phyloP scores from a whole-genome alignment of 2,888 invertebrate genomes.

The Protonemura montana region DNA sequence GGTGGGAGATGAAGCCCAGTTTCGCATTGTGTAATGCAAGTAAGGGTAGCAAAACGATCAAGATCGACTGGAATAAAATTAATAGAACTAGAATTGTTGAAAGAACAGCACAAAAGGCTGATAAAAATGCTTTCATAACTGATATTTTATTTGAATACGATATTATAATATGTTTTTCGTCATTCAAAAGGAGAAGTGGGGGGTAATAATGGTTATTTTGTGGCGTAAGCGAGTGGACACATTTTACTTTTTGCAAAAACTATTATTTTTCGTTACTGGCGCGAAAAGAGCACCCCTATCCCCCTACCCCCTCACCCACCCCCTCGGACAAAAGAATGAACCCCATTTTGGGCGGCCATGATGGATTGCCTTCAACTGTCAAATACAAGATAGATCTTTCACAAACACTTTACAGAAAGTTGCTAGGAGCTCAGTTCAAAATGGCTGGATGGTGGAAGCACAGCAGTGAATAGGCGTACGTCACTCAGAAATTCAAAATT shows the following conservation, averaged over 20 bases:
- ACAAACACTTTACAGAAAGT: slow-evolving; percentile 41
- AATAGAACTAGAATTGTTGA: background rate
- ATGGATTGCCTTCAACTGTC: slow-evolving; percentile 60
- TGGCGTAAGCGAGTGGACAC: slow-evolving; percentile 39
- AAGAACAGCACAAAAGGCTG: background rate
- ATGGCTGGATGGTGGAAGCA: slow-evolving; percentile 10
- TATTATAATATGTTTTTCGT: background rate
- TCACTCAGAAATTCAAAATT: slow-evolving; percentile 17
- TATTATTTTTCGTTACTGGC: slow-evolving; percentile 43
- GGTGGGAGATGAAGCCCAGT: no score
- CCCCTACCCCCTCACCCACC: slow-evolving; percentile 18
- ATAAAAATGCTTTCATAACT: slow-evolving; percentile 18
- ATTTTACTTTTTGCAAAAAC: slow-evolving; percentile 41
- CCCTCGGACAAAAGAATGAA: slow-evolving; percentile 45
- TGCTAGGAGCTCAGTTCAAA: slow-evolving; percentile 29
- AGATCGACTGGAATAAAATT: background rate
- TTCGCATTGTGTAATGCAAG: background rate
- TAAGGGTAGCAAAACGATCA: background rate
- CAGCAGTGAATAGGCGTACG: background rate
- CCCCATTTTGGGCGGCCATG: slow-evolving; percentile 56
- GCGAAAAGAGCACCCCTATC: slow-evolving; percentile 37
- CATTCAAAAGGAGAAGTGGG: background rate
- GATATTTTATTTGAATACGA: slow-evolving; percentile 39
- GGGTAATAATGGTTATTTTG: slow-evolving; percentile 42
- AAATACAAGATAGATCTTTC: slow-evolving; percentile 58